These are phyloP conservation scores for Timema cristinae DNA, from an alignment of 2,888 invertebrate species.

Conservation along the genomic window DNA sequence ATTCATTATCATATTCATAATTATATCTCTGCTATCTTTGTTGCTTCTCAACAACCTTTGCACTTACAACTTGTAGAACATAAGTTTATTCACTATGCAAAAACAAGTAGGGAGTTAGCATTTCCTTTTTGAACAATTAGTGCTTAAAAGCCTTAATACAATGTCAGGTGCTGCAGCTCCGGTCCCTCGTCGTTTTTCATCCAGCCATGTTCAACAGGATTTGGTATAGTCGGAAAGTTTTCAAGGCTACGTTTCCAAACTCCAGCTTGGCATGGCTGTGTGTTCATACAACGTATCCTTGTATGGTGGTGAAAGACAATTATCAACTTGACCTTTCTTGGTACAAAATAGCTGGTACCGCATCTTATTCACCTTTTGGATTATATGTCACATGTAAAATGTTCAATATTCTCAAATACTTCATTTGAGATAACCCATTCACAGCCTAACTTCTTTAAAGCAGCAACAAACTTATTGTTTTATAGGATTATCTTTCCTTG, in stretches of 20 bases:
- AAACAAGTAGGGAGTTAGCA: not conserved
- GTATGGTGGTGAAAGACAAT: conserved; percentile 1
- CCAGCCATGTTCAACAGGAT: not conserved
- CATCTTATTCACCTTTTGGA: conserved; percentile 7
- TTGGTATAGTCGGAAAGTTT: not conserved
- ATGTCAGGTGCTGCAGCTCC: not conserved
- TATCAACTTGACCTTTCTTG: not conserved
- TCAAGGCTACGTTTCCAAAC: not conserved
- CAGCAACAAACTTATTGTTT: not conserved
- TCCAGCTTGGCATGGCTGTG: conserved; percentile 9
- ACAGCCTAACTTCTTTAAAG: not conserved
- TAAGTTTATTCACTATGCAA: conserved; percentile 8
- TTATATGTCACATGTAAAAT: conserved; percentile 5
- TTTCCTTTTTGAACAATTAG: not conserved
- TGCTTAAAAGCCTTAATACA: conserved; percentile 2
- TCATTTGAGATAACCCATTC: conserved; percentile 5
- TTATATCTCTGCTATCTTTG: not conserved
- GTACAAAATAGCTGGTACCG: not conserved
- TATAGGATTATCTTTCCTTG: conserved; percentile 2
- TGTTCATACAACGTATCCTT: conserved; percentile 1
- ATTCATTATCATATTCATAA: not conserved
- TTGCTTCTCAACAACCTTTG: conserved; percentile 1
- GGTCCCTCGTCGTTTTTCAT: conserved; percentile 3
- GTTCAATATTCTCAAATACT: conserved; percentile 1
- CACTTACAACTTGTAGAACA: conserved; percentile 9